Base-by-base conservation (phyloP, 2,113 vertebrate species). In the Podarcis muralis region DNA sequence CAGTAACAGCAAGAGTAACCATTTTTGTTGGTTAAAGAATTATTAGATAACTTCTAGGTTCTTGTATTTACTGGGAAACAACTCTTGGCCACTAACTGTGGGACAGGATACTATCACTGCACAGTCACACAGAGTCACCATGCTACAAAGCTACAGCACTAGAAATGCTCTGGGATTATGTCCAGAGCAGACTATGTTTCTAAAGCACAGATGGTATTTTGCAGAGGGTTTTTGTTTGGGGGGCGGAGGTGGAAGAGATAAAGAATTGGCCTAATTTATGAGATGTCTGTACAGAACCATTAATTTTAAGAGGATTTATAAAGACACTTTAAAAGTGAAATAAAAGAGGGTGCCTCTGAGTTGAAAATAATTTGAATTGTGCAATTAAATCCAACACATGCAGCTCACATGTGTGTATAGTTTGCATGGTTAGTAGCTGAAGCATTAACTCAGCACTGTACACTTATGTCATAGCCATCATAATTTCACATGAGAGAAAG, bases 181-280 rank as follows among this genome's bases (percentile, higher is more conserved):
- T 9, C 13, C 40, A 94, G 90, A 92, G 84, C 93, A 95, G 94
- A 94, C 92, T 93, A 94, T 84, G 92, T 77, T 90, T 90, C 80
- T 88, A 83, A 81, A 69, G 75, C 83, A 94, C 93, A 95, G 93
- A 94, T 95, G 94, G 93, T 87, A 88, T 86, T 85, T 88, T 90
- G 92, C 92, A 82, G 88, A 82, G 87, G 90, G 48, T 12, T 53
- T 53, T 12, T 53, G 48, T 53, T 88, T 88, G 62, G 78, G 89
- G 88, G 37, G 22, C 11, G 35, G 62, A 15, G 62, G 59, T 82
- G 27, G n/a, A 11, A 37, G 23, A 30, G 48, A 94, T 53, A 53
- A 83, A 86, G 85, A 92, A 93, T 94, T 94, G 94, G 93, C 89
- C 88, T 88, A 93, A 95, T 94, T 89, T 93, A 91, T 82, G 82